phyloP scores from a whole-genome alignment of 2,888 invertebrate species.

The Apotomis betuletana region DNA sequence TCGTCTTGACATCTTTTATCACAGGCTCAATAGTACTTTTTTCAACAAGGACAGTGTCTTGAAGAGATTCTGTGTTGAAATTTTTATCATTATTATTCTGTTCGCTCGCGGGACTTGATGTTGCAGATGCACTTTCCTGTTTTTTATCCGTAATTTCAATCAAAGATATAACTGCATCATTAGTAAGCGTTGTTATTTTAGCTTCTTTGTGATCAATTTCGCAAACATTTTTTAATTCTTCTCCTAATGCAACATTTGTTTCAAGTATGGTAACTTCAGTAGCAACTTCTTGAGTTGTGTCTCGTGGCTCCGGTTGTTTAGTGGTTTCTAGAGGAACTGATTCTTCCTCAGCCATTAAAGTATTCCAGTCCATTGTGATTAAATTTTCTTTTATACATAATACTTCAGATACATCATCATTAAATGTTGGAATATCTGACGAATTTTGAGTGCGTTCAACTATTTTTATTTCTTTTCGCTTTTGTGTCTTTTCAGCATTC shows the following conservation, averaged over 20 bases:
- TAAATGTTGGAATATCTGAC: slow-evolving; percentile 43
- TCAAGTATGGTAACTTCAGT: slow-evolving; percentile 75
- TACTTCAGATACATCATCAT: slow-evolving; percentile 32
- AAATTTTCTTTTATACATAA: slow-evolving; percentile 47
- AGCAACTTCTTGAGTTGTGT: slow-evolving; percentile 58
- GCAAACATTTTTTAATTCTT: slow-evolving; percentile 31
- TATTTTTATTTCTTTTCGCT: slow-evolving; percentile 28
- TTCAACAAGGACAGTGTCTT: slow-evolving; percentile 64
- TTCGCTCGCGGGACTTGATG: slow-evolving; percentile 57
- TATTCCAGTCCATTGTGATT: slow-evolving; percentile 73
- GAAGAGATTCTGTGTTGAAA: slow-evolving; percentile 57
- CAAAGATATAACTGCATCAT: slow-evolving; percentile 2
- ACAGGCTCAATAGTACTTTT: slow-evolving; percentile 65
- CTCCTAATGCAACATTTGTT: slow-evolving; percentile 49
- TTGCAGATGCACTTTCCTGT: slow-evolving; percentile 42
- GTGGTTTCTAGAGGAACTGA: slow-evolving; percentile 54
- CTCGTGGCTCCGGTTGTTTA: slow-evolving; percentile 53
- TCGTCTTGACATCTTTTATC: slow-evolving; percentile 66
- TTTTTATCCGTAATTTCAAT: slow-evolving; percentile 31
- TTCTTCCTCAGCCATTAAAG: slow-evolving; percentile 73
- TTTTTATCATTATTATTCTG: slow-evolving; percentile 76
- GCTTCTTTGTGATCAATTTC: slow-evolving; percentile 42
- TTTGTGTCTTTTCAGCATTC: slow-evolving; percentile 2
- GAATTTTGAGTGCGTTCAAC: slow-evolving; percentile 24
- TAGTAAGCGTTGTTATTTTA: slow-evolving; percentile 41